Percentiles rank a stretch among this genome's conserved stretches.
Conservation (phyloP, 2,888 invertebrate genomes). For the Ophion obscuratus region DNA sequence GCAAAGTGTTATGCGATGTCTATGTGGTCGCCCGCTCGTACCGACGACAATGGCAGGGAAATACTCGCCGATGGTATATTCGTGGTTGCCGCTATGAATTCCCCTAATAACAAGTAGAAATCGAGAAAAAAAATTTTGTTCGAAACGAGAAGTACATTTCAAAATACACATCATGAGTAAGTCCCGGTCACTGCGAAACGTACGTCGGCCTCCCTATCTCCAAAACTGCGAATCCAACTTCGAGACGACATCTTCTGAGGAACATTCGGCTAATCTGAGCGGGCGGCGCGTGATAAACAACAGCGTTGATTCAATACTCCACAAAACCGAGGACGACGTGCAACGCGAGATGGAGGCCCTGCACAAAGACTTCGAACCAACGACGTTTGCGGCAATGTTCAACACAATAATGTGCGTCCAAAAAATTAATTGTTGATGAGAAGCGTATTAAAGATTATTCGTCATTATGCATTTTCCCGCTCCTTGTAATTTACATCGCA, state of each 20-base stretch:
- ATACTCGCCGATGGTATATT: conserved; percentile 16
- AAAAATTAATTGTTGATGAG: not conserved
- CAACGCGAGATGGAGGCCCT: conserved; percentile 12
- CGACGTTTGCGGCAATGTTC: not conserved
- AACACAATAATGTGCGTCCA: conserved; percentile 1
- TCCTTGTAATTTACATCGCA: conserved; percentile 3
- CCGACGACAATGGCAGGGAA: conserved; percentile 18
- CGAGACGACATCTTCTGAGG: conserved; percentile 7
- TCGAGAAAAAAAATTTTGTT: too few relatives aligned
- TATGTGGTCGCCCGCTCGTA: conserved; percentile 7
- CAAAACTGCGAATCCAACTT: not conserved
- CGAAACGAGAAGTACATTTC: not conserved
- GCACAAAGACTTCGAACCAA: not conserved
- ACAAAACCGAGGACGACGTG: conserved; percentile 4
- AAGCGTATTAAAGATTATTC: not conserved
- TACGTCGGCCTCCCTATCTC: not conserved
- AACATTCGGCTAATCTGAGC: conserved; percentile 3
- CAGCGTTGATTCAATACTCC: not conserved
- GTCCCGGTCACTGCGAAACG: not conserved
- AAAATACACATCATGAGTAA: not conserved
- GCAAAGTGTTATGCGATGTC: conserved; percentile 34
- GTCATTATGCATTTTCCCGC: not conserved
- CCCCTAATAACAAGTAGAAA: not conserved
- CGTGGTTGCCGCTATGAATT: conserved; percentile 17
- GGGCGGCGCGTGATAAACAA: conserved; percentile 15